Evolutionary conservation across 2,888 invertebrate species (phyloP), one percentile per base, ranked within the genome.

Genomic region (Pristionchus entomophagus): DNA sequence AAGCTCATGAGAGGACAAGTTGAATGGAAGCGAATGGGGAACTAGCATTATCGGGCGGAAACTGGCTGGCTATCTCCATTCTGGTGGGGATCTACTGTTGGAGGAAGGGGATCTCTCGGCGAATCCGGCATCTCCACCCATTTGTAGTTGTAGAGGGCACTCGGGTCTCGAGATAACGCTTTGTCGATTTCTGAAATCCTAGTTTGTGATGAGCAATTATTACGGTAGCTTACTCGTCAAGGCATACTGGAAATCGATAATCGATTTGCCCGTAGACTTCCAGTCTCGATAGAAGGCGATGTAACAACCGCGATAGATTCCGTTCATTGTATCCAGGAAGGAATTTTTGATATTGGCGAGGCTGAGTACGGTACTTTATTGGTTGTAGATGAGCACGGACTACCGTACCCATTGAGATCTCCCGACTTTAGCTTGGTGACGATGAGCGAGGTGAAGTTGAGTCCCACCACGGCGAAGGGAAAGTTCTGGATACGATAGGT

Each of bases 391-490:
- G 17, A 6, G 51, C 8, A 35, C 29, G 17, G 26, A 29, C 2
- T 41, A 32, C 49, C 51, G 80, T 35, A 95, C 95, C 94, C 94
- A 91, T 95, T 95, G 12, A 95, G 92, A 32, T 93, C 88, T 35
- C 94, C 95, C 88, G 94, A 94, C 78, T 95, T 91, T 29, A 95
- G 91, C 26, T 94, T 92, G 89, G 94, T 94, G 38, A 95, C 89
- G 26, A 94, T 94, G 45, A 95, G 94, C 86, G 94, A 93, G 12
- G 95, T 94, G 80, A 95, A 93, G 91, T 95, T 95, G 81, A 95
- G 94, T 80, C 95, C 94, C 93, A 95, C 94, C n/a, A 95, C 94
- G 91, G 94, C 94, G 88, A 95, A 94, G 0, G 95, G 95, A 91
- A 95, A 95, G 90, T 95, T 94, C 94, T 95, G 93, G 38, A 45